Percentiles rank a stretch among this genome's conserved stretches.
Evolutionary conservation across 2,113 vertebrate species (phyloP).

Genomic region (Formicarius rufipectus): DNA sequence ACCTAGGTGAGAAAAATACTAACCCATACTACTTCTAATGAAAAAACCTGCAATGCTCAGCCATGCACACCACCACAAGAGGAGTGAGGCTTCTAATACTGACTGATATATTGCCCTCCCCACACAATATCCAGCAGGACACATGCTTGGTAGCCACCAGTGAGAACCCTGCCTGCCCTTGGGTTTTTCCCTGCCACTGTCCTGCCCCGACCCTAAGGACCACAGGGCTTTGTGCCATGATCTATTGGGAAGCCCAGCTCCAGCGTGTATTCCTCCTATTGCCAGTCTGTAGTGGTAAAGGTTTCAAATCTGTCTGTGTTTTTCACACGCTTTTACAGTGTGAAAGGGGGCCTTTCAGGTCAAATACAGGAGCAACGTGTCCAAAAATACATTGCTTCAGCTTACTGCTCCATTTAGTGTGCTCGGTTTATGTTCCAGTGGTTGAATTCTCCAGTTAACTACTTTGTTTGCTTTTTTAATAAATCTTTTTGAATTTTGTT

Average conservation of each 20-base stretch:
- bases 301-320: background rate
- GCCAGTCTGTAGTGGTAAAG: background rate
- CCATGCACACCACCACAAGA: background rate
- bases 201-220: rapidly evolving
- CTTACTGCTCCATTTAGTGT: background rate
- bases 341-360: background rate
- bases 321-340: background rate
- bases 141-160: background rate
- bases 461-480: constrained; percentile 40
- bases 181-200: background rate
- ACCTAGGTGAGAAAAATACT: background rate
- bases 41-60: background rate
- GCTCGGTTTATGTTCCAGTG: background rate
- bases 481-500: constrained; percentile 50
- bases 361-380: background rate
- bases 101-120: background rate
- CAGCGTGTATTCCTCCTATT: background rate
- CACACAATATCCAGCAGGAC: background rate
- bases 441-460: background rate
- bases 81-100: background rate
- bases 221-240: background rate
- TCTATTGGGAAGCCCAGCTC: background rate
- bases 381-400: background rate
- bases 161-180: rapidly evolving
- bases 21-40: background rate